These are phyloP conservation scores for Parnassius glacialis DNA, from an alignment of 2,888 invertebrate genomes.

Conservation along the genomic window DNA sequence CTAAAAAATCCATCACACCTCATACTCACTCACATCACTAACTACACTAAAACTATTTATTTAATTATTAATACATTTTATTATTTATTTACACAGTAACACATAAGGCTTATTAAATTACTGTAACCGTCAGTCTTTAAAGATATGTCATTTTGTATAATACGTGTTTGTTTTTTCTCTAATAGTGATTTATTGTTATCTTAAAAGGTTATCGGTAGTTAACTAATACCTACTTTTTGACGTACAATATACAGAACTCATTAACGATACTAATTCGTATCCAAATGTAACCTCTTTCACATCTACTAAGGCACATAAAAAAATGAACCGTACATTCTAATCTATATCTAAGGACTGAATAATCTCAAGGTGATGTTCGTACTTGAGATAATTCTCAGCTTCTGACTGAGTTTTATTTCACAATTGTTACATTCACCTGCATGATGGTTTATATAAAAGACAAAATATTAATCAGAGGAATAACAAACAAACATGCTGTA, in stretches of 20 bases:
- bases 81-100: background rate
- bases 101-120: background rate
- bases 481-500: no score
- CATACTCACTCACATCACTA: background rate
- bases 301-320: slow-evolving; percentile 2
- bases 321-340: slow-evolving; percentile 11
- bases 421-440: slow-evolving; percentile 13
- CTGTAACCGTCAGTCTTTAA: background rate
- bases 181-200: slow-evolving; percentile 31
- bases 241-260: slow-evolving; percentile 9
- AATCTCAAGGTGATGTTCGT: slow-evolving; percentile 21
- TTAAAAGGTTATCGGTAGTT: slow-evolving; percentile 30
- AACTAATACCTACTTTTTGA: slow-evolving; percentile 3
- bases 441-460: no score
- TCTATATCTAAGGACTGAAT: slow-evolving; percentile 19
- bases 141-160: background rate
- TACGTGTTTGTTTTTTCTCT: slow-evolving; percentile 4
- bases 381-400: slow-evolving; percentile 22
- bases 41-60: background rate
- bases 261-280: slow-evolving; percentile 5
- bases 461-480: no score
- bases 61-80: background rate
- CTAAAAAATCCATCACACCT: background rate
- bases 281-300: slow-evolving; percentile 1
- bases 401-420: slow-evolving; percentile 10